phyloP scores from a whole-genome alignment of 1,140 invertebrate genomes.

The Idris sp. region DNA sequence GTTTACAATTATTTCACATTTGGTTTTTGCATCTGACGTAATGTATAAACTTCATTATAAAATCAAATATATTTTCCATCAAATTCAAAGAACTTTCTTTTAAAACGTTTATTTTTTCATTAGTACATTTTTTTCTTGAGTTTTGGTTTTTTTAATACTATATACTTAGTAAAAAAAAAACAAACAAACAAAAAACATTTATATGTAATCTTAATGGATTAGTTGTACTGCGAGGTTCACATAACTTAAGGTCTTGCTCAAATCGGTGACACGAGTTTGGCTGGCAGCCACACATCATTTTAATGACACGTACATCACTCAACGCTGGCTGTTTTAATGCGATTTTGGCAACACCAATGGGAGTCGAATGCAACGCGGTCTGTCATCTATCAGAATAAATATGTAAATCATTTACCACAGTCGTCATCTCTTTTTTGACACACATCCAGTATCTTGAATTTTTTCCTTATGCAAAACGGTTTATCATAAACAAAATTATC shows the following conservation, averaged over 20 bases:
- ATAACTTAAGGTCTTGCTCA: conserved; percentile 61
- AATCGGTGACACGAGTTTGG: conserved; percentile 62
- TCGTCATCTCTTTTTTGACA: conserved; percentile 5
- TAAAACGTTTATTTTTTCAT: no score
- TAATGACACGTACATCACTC: conserved; percentile 70
- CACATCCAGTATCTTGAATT: conserved; percentile 27
- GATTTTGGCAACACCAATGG: conserved; percentile 69
- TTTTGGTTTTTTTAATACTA: no score
- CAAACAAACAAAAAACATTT: no score
- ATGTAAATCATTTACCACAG: conserved; percentile 30
- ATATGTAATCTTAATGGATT: conserved; percentile 1
- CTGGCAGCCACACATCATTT: conserved; percentile 68
- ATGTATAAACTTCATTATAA: no score
- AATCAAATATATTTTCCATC: no score
- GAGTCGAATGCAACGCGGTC: conserved; percentile 42
- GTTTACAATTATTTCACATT: no score
- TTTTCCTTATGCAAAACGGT: no score
- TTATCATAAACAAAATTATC: no score
- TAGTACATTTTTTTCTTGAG: no score
- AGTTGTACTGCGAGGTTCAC: neutral
- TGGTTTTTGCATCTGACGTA: no score
- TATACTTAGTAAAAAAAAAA: no score
- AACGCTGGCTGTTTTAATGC: conserved; percentile 67
- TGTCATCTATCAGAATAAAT: conserved; percentile 62
- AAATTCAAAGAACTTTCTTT: no score